These are phyloP conservation scores for Heliconius eleuchia DNA, from an alignment of 1,140 invertebrate species.

Conservation along the genomic window DNA sequence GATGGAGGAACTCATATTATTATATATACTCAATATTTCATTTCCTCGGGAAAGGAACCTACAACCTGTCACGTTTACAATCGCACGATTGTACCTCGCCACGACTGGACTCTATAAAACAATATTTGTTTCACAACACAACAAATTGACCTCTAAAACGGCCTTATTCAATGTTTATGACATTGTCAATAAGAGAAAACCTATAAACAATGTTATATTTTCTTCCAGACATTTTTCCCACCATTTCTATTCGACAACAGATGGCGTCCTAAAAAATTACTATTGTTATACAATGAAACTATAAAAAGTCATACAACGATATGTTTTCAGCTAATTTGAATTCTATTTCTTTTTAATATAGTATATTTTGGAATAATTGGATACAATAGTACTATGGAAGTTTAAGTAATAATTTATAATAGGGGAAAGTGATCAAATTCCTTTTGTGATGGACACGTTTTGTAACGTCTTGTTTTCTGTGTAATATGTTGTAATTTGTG, in stretches of 20 bases:
- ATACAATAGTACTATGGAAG: conserved; percentile 22
- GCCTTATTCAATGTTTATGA: conserved; percentile 31
- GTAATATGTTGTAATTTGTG: conserved; percentile 23
- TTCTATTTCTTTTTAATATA: background rate
- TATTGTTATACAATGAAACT: conserved; percentile 41
- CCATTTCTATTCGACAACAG: conserved; percentile 64
- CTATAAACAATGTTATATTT: conserved; percentile 43
- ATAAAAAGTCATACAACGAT: conserved; percentile 9
- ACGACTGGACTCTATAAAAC: too few relatives aligned
- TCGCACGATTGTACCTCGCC: too few relatives aligned
- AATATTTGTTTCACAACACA: background rate
- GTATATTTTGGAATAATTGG: conserved; percentile 12
- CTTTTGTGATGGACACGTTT: conserved; percentile 27
- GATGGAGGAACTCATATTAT: too few relatives aligned
- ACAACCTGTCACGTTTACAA: background rate
- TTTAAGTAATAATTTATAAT: conserved; percentile 33
- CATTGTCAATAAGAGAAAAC: conserved; percentile 50
- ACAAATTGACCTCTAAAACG: conserved; percentile 29
- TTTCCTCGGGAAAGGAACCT: background rate
- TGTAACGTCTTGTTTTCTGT: conserved; percentile 24
- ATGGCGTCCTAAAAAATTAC: conserved; percentile 54
- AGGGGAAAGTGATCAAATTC: conserved; percentile 35
- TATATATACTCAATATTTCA: too few relatives aligned
- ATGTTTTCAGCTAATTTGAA: conserved; percentile 3
- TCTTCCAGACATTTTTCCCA: conserved; percentile 53